These are phyloP conservation scores for Pseudochaenichthys georgianus DNA, from an alignment of 2,797 vertebrate genomes.

Conservation along the genomic window DNA sequence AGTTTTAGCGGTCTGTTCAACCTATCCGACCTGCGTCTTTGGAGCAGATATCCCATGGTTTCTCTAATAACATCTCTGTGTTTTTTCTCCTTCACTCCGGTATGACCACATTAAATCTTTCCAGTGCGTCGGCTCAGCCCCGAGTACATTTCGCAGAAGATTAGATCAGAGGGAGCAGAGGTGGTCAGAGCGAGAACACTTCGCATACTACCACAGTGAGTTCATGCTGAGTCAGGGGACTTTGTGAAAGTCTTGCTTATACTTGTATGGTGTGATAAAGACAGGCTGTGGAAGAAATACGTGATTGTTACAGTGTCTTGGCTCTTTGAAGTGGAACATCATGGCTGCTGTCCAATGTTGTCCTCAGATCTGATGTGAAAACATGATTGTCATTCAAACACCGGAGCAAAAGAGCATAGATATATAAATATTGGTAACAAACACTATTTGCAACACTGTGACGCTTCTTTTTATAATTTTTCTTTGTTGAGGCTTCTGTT, in stretches of 20 bases:
- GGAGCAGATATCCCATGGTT: slow-evolving; percentile 57
- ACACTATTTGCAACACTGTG: not conserved
- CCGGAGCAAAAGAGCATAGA: not conserved
- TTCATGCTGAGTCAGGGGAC: slow-evolving; percentile 24
- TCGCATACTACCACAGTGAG: slow-evolving; percentile 43
- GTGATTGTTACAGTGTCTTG: not conserved
- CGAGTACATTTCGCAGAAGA: slow-evolving; percentile 65
- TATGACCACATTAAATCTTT: slow-evolving; percentile 62
- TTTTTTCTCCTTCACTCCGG: slow-evolving; percentile 33
- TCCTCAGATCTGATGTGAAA: slow-evolving; percentile 1
- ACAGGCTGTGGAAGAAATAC: slow-evolving; percentile 2
- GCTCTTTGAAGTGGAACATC: not conserved
- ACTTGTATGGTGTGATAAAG: slow-evolving; percentile 7
- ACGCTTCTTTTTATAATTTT: not conserved
- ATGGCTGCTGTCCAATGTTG: not conserved
- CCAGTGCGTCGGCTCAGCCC: slow-evolving; percentile 58
- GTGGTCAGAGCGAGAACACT: slow-evolving; percentile 44
- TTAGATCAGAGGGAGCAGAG: slow-evolving; percentile 54
- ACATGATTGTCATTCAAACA: not conserved
- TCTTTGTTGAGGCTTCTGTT: not conserved
- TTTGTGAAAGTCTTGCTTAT: not conserved
- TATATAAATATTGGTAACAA: not conserved
- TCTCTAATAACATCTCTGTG: slow-evolving; percentile 42
- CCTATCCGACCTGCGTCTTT: slow-evolving; percentile 35
- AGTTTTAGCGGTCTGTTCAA: slow-evolving; percentile 41